phyloP scores from a whole-genome alignment of 2,888 invertebrate species.

The Xylophagus ater region DNA sequence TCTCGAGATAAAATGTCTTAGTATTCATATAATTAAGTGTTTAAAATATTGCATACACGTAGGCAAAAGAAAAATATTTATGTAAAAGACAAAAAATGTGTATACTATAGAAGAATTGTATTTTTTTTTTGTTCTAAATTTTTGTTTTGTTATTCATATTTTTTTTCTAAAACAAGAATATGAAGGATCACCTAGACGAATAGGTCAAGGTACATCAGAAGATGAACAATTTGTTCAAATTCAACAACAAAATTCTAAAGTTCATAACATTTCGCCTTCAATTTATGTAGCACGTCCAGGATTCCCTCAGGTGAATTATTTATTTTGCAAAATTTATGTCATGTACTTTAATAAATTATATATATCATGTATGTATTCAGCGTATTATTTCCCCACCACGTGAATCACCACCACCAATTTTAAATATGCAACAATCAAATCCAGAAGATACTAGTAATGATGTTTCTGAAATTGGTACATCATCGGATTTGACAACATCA shows the following conservation, averaged over 20 bases:
- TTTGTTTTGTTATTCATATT: not conserved
- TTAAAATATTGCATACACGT: too few species aligned
- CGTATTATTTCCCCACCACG: conserved; percentile 35
- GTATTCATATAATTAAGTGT: too few species aligned
- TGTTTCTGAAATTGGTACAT: conserved; percentile 39
- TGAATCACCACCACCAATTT: conserved; percentile 29
- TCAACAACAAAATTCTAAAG: conserved; percentile 41
- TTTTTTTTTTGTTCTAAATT: too few species aligned
- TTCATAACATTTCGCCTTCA: conserved; percentile 50
- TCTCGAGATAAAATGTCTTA: too few species aligned
- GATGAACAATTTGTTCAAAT: conserved; percentile 25
- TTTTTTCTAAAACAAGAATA: conserved; percentile 67
- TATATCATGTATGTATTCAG: conserved; percentile 18
- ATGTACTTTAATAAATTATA: conserved; percentile 12
- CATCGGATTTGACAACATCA: conserved; percentile 37
- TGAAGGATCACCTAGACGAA: conserved; percentile 77
- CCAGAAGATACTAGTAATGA: conserved; percentile 40
- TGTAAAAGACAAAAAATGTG: too few species aligned
- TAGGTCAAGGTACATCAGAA: conserved; percentile 48
- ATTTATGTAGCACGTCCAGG: conserved; percentile 73
- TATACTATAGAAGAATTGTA: too few species aligned
- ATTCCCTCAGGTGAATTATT: conserved; percentile 56
- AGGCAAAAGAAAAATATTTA: too few species aligned
- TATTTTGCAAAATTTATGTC: conserved; percentile 6
- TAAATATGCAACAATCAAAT: conserved; percentile 26